A percentile compares a stretch with the other conserved stretches of the same genome.
Conservation (phyloP, 2,888 invertebrate species). For the Pollenia angustigena region DNA sequence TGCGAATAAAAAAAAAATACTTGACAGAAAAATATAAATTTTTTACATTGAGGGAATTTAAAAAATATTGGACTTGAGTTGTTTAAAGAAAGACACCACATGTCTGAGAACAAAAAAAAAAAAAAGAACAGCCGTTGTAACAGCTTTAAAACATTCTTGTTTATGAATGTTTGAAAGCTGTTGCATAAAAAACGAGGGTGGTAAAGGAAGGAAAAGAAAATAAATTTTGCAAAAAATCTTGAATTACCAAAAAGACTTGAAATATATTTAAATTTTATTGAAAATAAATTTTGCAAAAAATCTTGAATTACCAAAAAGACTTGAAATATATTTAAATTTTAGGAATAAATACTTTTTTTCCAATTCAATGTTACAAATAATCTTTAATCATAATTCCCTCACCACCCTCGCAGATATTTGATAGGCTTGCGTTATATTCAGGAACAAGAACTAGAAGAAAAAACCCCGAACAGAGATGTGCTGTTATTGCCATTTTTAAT, state of each 20-base stretch:
- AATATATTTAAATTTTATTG: no score
- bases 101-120: conserved; percentile 5
- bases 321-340: no score
- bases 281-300: no score
- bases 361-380: background rate
- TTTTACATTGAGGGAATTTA: conserved; percentile 30
- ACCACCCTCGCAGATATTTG: conserved; percentile 40
- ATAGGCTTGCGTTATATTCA: conserved; percentile 51
- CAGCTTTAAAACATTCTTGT: background rate
- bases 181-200: conserved; percentile 12
- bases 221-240: no score
- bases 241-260: no score
- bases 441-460: conserved; percentile 38
- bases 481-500: conserved; percentile 75
- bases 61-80: conserved; percentile 26
- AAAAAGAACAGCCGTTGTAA: conserved; percentile 7
- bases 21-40: conserved; percentile 57
- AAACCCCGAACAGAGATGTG: conserved; percentile 46
- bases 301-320: no score
- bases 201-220: background rate
- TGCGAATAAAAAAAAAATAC: conserved; percentile 1
- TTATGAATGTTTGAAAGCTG: background rate
- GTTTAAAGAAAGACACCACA: conserved; percentile 43
- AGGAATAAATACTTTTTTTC: no score
- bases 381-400: background rate